These are phyloP conservation scores for Tanytarsus gracilentus DNA, from an alignment of 2,888 invertebrate species.

Conservation along the genomic window DNA sequence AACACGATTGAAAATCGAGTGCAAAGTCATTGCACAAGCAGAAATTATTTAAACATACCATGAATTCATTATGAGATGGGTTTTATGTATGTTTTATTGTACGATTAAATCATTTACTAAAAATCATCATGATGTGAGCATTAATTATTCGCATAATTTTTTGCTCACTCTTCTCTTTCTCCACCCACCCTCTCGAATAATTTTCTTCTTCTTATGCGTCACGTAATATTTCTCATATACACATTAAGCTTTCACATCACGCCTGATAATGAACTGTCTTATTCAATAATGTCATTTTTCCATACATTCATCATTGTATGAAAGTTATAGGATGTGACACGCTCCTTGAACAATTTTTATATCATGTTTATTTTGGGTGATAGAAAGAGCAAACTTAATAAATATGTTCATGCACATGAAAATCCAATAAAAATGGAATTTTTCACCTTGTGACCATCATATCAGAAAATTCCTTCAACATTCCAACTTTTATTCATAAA, in stretches of 20 bases:
- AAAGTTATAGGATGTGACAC: too few species aligned
- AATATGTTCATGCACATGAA: too few species aligned
- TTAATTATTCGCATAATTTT: constrained; percentile 8
- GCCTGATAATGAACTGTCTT: constrained; percentile 25
- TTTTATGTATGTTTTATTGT: neutral
- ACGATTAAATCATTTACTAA: constrained; percentile 16
- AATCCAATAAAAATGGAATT: too few species aligned
- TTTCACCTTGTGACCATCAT: too few species aligned
- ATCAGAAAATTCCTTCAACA: too few species aligned
- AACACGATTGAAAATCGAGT: neutral
- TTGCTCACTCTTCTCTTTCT: neutral
- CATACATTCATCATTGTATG: too few species aligned
- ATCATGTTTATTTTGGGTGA: neutral
- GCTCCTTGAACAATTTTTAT: neutral
- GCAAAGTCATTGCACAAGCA: constrained; percentile 10
- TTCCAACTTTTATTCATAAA: neutral
- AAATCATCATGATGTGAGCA: constrained; percentile 26
- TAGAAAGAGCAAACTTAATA: neutral
- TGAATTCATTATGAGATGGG: neutral
- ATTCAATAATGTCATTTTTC: constrained; percentile 19
- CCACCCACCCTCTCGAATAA: neutral
- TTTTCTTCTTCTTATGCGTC: neutral
- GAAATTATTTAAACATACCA: constrained; percentile 2
- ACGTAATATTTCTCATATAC: constrained; percentile 9
- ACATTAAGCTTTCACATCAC: constrained; percentile 22